Evolutionary conservation across 2,797 vertebrate species (phyloP).

Genomic region (Pelochelys cantorii): DNA sequence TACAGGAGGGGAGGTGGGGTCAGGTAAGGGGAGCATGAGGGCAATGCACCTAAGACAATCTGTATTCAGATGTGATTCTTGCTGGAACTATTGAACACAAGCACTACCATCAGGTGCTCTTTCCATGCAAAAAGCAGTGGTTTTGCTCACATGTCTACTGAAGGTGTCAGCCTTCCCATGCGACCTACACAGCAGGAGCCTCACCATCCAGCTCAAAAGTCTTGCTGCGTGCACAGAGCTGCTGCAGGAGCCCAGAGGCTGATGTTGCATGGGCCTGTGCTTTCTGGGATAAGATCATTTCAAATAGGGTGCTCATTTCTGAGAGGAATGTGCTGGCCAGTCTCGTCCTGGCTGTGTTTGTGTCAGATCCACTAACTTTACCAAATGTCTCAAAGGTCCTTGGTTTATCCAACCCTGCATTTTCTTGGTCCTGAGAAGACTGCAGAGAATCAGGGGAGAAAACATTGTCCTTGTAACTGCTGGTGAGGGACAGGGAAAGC

Average conservation of each 20-base stretch:
- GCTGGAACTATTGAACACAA: neutral
- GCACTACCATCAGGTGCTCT: neutral
- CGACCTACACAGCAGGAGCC: conserved; percentile 12
- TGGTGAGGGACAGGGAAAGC: conserved; percentile 88
- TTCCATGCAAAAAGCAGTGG: neutral
- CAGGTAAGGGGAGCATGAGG: neutral
- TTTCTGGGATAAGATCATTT: conserved; percentile 93
- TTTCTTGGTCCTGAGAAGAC: conserved; percentile 73
- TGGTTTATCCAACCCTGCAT: conserved; percentile 73
- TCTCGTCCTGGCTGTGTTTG: conserved; percentile 58
- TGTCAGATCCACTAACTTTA: conserved; percentile 77
- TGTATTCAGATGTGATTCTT: neutral
- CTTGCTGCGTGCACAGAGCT: conserved; percentile 88
- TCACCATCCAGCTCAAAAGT: conserved; percentile 82
- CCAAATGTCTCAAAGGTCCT: conserved; percentile 95
- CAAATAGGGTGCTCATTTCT: conserved; percentile 94
- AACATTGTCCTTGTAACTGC: conserved; percentile 93
- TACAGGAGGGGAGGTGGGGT: neutral
- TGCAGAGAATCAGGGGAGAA: conserved; percentile 82
- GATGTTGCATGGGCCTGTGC: conserved; percentile 82
- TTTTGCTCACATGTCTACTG: neutral
- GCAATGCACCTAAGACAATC: rapidly evolving
- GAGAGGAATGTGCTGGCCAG: conserved; percentile 90
- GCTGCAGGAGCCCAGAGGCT: conserved; percentile 86
- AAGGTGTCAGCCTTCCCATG: neutral